Evolutionary conservation across 2,113 vertebrate species (phyloP), one percentile per base, ranked within the genome.

Genomic region (Callaeas wilsoni): DNA sequence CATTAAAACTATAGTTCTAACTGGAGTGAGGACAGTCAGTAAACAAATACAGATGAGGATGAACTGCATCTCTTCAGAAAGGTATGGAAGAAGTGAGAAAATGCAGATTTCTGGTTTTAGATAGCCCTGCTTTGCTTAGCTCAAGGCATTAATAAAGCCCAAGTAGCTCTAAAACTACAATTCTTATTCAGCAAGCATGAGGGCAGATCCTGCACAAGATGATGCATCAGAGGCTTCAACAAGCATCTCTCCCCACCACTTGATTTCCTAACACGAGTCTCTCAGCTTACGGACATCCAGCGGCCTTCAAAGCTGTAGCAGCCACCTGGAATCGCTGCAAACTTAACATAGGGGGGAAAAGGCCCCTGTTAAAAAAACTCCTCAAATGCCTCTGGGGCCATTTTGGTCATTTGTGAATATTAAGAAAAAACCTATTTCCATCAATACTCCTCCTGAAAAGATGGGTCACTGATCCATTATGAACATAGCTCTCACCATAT

Each of bases 401-500:
- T 91, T 96, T 92, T 96, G 96, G 96, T 97, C 96, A 84, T 91
- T 90, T 7, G 22, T 76, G 86, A 96, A 87, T 95, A 94, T 85
- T 57, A 95, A 90, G 95, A 60, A 96, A 94, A 92, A 87, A 39
- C 90, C 97, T 97, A 96, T 96, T 98, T 98, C 85, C 93, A 97
- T 94, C 85, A 97, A 84, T 89, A 94, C 79, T 93, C 64, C 85
- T 96, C 90, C 86, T 90, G 93, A 92, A 95, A 97, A 97, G 94
- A 97, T 83, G 96, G 96, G 91, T 97, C 94, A 88, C 46, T 77
- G 94, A 96, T 96, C 96, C 89, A 79, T 93, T 96, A 95, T 57
- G 91, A 97, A 97, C 92, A 94, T 69, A 89, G 92, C 96, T 97
- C 97, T 98, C 97, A 97, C 96, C 97, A 97, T 97, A 92, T 86